phyloP scores from a whole-genome alignment of 2,888 invertebrate species.

The Parnassius smintheus region DNA sequence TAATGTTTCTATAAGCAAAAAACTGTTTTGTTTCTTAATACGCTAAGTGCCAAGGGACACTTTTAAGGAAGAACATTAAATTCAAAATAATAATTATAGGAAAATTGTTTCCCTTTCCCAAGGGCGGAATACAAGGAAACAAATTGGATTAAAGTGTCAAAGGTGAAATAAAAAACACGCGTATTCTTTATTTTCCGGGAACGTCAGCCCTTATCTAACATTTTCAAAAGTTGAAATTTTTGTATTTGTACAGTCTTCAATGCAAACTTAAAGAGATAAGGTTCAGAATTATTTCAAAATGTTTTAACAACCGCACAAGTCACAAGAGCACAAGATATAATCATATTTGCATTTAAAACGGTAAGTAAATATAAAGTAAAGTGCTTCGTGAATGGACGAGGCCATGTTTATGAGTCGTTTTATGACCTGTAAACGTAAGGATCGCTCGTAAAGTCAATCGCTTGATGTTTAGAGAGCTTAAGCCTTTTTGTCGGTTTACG shows the following conservation, averaged over 20 bases:
- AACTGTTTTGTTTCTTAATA: too few species aligned
- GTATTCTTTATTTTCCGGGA: conserved; percentile 65
- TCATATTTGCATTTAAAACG: conserved; percentile 77
- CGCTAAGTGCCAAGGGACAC: conserved; percentile 13
- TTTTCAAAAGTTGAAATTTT: conserved; percentile 37
- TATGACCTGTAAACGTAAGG: conserved; percentile 77
- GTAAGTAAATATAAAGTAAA: conserved; percentile 70
- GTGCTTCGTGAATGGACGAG: conserved; percentile 72
- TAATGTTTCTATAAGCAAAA: too few species aligned
- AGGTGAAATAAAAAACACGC: conserved; percentile 77
- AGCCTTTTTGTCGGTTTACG: conserved; percentile 35
- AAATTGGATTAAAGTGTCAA: conserved; percentile 81
- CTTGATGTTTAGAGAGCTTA: conserved; percentile 48
- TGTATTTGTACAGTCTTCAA: conserved; percentile 26
- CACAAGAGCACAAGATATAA: conserved; percentile 55
- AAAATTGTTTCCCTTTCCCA: conserved; percentile 70
- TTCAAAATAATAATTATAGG: conserved; percentile 76
- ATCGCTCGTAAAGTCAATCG: conserved; percentile 75
- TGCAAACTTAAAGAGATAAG: conserved; percentile 36
- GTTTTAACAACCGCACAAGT: conserved; percentile 46
- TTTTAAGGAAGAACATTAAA: conserved; percentile 38
- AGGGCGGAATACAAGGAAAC: conserved; percentile 71
- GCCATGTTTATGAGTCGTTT: conserved; percentile 72
- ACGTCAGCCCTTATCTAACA: conserved; percentile 45
- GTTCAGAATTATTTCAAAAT: conserved; percentile 43